Conservation (phyloP, 2,797 vertebrate species). For the Pteronotus mesoamericanus region DNA sequence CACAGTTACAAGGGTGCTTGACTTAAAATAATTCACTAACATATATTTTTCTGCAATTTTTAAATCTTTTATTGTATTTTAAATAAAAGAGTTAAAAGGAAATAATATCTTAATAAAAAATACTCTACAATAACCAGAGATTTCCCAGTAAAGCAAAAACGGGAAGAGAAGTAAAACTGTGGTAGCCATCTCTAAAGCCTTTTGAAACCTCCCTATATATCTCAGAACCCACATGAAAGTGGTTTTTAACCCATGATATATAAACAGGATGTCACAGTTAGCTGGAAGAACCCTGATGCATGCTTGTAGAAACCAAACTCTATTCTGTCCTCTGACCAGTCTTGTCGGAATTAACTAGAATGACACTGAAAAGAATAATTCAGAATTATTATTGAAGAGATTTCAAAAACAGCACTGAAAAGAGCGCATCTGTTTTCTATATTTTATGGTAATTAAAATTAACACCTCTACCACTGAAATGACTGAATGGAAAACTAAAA, state of each 20-base stretch:
- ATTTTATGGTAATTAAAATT: neutral
- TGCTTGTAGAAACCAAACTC: neutral
- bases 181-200: neutral
- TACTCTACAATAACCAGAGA: constrained; percentile 22
- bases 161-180: constrained; percentile 44
- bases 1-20: neutral
- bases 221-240: constrained; percentile 53
- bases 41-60: neutral
- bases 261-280: constrained; percentile 62
- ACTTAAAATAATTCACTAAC: neutral
- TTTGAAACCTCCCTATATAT: constrained; percentile 29
- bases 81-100: neutral
- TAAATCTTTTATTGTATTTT: neutral
- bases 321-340: neutral
- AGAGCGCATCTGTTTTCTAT: neutral
- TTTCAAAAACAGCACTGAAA: neutral
- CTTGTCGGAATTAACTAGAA: neutral
- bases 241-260: constrained; percentile 26
- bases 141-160: constrained; percentile 52
- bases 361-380: neutral
- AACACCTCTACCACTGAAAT: neutral
- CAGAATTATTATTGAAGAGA: neutral
- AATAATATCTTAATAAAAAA: constrained; percentile 3
- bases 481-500: neutral
- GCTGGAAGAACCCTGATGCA: neutral